A percentile compares a stretch with the other conserved stretches of the same genome.
Conservation (phyloP, 2,113 vertebrate species). For the Hippocampus abdominalis region DNA sequence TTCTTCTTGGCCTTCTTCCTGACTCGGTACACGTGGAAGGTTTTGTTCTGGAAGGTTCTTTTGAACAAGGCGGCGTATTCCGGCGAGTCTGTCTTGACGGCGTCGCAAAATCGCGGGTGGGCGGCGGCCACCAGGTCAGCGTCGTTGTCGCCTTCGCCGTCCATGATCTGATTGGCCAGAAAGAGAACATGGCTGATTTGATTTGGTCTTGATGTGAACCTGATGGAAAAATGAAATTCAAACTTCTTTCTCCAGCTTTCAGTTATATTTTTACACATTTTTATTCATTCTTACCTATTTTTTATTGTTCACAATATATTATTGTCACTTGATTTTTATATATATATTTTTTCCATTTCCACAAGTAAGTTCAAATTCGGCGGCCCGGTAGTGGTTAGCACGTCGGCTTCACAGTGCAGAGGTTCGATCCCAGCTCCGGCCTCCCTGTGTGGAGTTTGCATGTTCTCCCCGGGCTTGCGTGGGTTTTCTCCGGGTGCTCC, state of each 20-base stretch:
- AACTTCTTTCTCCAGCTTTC: not conserved
- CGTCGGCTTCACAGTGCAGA: too few species aligned
- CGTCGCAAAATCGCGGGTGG: constrained; percentile 91
- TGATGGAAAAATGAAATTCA: not conserved
- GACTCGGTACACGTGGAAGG: constrained; percentile 90
- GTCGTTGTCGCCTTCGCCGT: constrained; percentile 85
- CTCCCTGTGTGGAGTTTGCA: too few species aligned
- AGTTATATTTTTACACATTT: not conserved
- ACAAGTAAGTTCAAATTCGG: too few species aligned
- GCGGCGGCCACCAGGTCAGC: constrained; percentile 76
- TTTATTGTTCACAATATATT: too few species aligned
- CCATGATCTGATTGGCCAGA: constrained; percentile 80
- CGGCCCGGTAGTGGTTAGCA: too few species aligned
- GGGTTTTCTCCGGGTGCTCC: too few species aligned
- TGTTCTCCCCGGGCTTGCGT: too few species aligned
- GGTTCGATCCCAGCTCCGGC: too few species aligned
- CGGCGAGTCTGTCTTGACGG: constrained; percentile 77
- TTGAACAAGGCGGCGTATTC: constrained; percentile 78
- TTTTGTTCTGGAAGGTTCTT: constrained; percentile 91
- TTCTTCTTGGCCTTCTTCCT: constrained; percentile 69
- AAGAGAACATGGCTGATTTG: not conserved
- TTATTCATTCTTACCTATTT: too few species aligned
- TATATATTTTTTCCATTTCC: too few species aligned
- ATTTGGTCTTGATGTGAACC: not conserved
- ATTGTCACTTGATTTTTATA: too few species aligned